Percentiles rank a stretch among this genome's conserved stretches.
Conservation (phyloP, 2,113 vertebrate species). For the Eulemur macaco region DNA sequence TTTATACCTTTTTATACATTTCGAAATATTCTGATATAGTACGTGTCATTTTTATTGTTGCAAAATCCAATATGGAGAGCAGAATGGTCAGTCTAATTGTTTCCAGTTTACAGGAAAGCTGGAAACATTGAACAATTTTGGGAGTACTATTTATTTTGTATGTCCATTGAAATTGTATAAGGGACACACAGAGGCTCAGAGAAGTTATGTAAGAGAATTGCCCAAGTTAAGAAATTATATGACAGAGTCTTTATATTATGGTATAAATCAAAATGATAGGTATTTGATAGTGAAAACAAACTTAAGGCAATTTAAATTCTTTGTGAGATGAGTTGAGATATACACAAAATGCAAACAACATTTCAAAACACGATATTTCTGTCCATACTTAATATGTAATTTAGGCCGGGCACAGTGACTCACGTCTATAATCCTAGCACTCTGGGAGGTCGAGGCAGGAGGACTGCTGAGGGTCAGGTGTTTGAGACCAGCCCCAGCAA, state of each 20-base stretch:
- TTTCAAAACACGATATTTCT: conserved; percentile 16
- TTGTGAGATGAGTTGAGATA: not conserved
- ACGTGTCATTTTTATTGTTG: not conserved
- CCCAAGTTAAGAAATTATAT: not conserved
- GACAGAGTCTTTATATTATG: not conserved
- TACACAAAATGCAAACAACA: not conserved
- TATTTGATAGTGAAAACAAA: not conserved
- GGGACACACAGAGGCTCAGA: not conserved
- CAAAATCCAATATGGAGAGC: not conserved
- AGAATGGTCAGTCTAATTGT: not conserved
- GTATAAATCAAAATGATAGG: not conserved
- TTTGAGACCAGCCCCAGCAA: too few relatives aligned
- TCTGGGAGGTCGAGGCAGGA: too few relatives aligned
- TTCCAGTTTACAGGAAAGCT: not conserved
- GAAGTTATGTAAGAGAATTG: not conserved
- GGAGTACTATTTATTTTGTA: too few relatives aligned
- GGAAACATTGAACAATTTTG: not conserved
- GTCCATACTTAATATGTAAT: not conserved
- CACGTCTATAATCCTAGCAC: too few relatives aligned
- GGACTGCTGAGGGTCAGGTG: too few relatives aligned
- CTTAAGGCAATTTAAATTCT: conserved; percentile 30
- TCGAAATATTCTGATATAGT: not conserved
- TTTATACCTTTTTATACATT: not conserved
- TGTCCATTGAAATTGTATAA: too few relatives aligned
- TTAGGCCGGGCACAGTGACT: not conserved